These are phyloP conservation scores for Stenchaetothrips biformis DNA, from an alignment of 2,888 invertebrate species.

Conservation along the genomic window DNA sequence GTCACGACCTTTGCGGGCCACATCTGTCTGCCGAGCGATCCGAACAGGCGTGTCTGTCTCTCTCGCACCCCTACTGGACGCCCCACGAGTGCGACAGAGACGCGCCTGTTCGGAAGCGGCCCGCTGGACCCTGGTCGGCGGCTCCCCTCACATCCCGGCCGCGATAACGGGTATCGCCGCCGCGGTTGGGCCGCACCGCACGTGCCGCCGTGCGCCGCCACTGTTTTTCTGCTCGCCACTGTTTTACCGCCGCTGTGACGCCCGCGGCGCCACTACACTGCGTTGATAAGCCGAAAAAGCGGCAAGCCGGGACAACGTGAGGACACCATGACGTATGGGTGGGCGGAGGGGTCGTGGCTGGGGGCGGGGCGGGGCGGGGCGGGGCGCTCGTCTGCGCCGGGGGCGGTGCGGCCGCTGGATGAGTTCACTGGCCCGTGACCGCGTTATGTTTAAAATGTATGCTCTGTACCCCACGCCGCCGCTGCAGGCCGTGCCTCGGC, in stretches of 20 bases:
- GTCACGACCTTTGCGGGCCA: too few relatives aligned
- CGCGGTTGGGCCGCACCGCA: too few relatives aligned
- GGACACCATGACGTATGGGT: neutral
- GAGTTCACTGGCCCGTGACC: neutral
- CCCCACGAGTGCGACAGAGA: too few relatives aligned
- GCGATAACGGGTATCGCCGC: too few relatives aligned
- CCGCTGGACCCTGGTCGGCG: too few relatives aligned
- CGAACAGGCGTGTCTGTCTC: too few relatives aligned
- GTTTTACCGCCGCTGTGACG: neutral
- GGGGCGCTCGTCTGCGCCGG: neutral
- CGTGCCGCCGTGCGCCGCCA: too few relatives aligned
- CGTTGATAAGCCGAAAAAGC: neutral
- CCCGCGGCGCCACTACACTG: neutral
- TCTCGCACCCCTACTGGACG: too few relatives aligned
- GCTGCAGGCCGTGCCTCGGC: too few relatives aligned
- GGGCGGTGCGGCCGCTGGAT: neutral
- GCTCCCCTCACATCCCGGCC: too few relatives aligned
- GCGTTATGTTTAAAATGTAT: constrained; percentile 10
- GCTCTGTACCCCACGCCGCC: neutral
- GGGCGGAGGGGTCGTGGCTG: neutral
- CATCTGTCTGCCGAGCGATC: too few relatives aligned
- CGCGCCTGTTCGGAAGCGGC: too few relatives aligned
- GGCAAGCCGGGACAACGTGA: neutral
- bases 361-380: neutral
- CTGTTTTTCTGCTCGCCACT: neutral